Evolutionary conservation across 1,140 invertebrate genomes (phyloP).

Genomic region (Atta texana): DNA sequence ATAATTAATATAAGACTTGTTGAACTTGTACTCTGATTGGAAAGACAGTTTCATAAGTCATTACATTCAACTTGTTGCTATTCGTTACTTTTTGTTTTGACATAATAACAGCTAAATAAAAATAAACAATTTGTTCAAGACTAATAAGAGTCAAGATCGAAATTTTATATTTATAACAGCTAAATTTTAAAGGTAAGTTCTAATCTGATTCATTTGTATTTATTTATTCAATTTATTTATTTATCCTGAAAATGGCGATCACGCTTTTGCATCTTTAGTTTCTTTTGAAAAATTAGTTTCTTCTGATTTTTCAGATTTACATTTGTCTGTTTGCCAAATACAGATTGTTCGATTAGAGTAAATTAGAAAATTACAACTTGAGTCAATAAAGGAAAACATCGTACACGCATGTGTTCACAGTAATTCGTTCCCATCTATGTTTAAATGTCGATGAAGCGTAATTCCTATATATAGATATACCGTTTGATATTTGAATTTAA

Average conservation of each 20-base stretch:
- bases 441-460: slow-evolving; percentile 32
- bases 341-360: neutral
- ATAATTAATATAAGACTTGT: neutral
- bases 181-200: neutral
- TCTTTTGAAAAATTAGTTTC: neutral
- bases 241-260: neutral
- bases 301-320: neutral
- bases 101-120: neutral
- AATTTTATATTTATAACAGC: neutral
- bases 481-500: slow-evolving; percentile 65
- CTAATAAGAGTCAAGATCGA: too few species aligned
- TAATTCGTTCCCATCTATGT: neutral
- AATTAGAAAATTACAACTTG: neutral
- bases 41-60: neutral
- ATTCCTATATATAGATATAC: slow-evolving; percentile 39
- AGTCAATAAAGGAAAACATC: slow-evolving; percentile 18
- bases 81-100: neutral
- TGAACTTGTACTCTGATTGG: neutral
- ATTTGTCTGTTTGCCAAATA: neutral
- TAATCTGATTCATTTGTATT: neutral
- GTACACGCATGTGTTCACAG: neutral
- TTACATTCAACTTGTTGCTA: neutral
- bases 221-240: neutral
- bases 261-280: neutral
- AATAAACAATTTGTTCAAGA: too few species aligned